Base-by-base conservation (phyloP, 2,113 vertebrate species). In the Brachyistius frenatus region DNA sequence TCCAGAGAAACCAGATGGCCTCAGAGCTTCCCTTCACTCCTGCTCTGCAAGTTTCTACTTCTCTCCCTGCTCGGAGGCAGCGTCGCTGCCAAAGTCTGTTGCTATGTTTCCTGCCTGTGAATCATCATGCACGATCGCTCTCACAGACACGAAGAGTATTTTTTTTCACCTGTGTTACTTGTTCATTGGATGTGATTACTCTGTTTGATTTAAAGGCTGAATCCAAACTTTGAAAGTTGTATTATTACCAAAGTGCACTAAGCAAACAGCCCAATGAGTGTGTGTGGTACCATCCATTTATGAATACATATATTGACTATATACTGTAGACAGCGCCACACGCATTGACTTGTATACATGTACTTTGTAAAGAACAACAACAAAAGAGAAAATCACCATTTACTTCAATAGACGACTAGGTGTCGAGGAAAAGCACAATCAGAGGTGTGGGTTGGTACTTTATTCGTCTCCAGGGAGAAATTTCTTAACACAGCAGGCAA, bases 51-150 rank as follows among this genome's bases (percentile, higher is more conserved):
- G 58, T 70, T 70, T 69, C 69, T 65, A 49, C 54, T 74, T 23
- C 56, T 63, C 68, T 55, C 32, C 64, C 36, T 4, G 15, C 64
- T 69, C 68, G 41, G 47, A 65, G 39, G 15, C 71, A 36, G 31
- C 31, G 46, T 55, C 61, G 36, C 63, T 83, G 62, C 69, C 68
- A 66, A 56, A 61, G 69, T 81, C 82, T 79, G 72, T 64, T 65
- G 77, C 70, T 73, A 62, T 81, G 78, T 78, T 81, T 81, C 57
- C 54, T 66, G 36, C 54, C 46, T 1, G 37, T 88, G 77, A 88
- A 57, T 84, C 78, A 66, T 46, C 39, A 30, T 50, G 67, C 49
- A 37, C 61, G 31, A 57, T 66, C 37, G 13, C 54, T 37, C 53
- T 10, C 53, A 30, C n/a, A 30, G 11, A 31, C 44, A 66, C 53